These are phyloP conservation scores for Anoncus sp. DNA, from an alignment of 2,888 invertebrate genomes.

Conservation along the genomic window DNA sequence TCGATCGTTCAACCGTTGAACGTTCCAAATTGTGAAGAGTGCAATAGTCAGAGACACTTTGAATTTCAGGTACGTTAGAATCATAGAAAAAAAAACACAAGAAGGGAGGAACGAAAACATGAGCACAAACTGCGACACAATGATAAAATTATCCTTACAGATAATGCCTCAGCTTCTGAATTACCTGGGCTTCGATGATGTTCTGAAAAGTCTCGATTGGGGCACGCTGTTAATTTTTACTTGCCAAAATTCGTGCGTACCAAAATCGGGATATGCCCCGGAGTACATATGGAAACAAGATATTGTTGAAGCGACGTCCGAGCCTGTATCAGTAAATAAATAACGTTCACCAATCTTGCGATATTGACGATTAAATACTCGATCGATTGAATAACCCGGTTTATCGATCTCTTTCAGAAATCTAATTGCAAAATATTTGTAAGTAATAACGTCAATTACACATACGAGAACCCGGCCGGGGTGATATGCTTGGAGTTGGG, in stretches of 20 bases:
- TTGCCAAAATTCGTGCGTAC: slow-evolving; percentile 91
- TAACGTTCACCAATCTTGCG: background rate
- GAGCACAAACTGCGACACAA: slow-evolving; percentile 14
- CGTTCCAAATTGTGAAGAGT: slow-evolving; percentile 90
- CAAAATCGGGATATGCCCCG: slow-evolving; percentile 87
- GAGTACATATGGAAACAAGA: slow-evolving; percentile 96
- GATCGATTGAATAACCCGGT: too few species aligned
- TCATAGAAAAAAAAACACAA: background rate
- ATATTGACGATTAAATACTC: too few species aligned
- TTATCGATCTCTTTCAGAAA: too few species aligned
- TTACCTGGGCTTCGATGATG: slow-evolving; percentile 87
- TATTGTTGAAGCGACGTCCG: slow-evolving; percentile 80
- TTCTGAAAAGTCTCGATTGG: slow-evolving; percentile 92
- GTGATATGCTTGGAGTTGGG: too few species aligned
- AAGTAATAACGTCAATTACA: too few species aligned
- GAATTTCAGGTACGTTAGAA: slow-evolving; percentile 91
- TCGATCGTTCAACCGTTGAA: slow-evolving; percentile 82
- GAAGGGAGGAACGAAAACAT: too few species aligned
- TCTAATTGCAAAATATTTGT: too few species aligned
- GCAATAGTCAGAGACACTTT: slow-evolving; percentile 91
- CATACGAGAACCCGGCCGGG: too few species aligned
- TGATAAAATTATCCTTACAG: slow-evolving; percentile 83
- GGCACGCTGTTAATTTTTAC: slow-evolving; percentile 94
- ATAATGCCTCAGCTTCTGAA: slow-evolving; percentile 93
- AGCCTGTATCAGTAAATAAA: background rate